Conservation (phyloP, 2,113 vertebrate genomes). For the Phylloscopus whistleri region DNA sequence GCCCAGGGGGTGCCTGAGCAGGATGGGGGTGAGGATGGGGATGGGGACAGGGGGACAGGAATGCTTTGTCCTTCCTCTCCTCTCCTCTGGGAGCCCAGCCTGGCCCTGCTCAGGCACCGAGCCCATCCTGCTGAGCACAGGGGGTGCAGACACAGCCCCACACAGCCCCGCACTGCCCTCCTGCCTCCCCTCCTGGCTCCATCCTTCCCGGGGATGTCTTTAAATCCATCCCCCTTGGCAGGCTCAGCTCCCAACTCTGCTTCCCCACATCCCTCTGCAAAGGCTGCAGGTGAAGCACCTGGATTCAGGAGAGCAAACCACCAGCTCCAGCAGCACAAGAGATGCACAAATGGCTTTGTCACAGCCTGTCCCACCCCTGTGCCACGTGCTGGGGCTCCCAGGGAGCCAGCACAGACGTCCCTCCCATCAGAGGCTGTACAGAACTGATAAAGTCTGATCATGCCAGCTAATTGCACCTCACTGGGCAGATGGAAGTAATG, state of each 20-base stretch:
- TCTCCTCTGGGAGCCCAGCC: background rate
- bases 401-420: background rate
- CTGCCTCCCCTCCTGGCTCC: background rate
- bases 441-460: background rate
- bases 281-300: background rate
- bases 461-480: background rate
- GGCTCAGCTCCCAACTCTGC: background rate
- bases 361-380: accelerated
- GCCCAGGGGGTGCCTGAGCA: accelerated
- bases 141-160: background rate
- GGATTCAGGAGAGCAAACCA: background rate
- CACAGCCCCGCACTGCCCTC: no score
- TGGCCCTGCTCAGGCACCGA: background rate
- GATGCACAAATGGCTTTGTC: background rate
- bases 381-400: accelerated
- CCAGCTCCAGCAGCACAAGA: background rate
- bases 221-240: background rate
- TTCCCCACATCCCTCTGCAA: background rate
- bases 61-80: background rate
- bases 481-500: background rate
- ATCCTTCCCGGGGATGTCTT: accelerated
- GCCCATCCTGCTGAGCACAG: accelerated
- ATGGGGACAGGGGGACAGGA: background rate
- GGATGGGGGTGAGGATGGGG: background rate
- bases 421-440: background rate